These are phyloP conservation scores for rat (Rattus norvegicus) DNA, from an alignment of 2,113 vertebrate genomes.

Conservation along the genomic window GRCr8 NC_086021.1:41859501-41860000, in stretches of 20 bases:
- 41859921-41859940: not conserved
- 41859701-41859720: conserved; percentile 59
- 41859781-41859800: conserved; percentile 56
- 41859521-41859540: conserved; percentile 82
- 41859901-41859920: not conserved
- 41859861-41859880: not conserved
- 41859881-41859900: not conserved
- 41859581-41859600: conserved; percentile 80
- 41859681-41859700: conserved; percentile 48
- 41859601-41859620: conserved; percentile 73
- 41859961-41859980: not conserved
- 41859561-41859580: conserved; percentile 79
- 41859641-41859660: conserved; percentile 69
- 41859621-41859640: conserved; percentile 68
- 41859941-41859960: not conserved
- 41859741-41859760: conserved; percentile 8
- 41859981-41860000: not conserved
- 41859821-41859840: not conserved
- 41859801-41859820: conserved; percentile 60
- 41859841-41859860: not conserved
- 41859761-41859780: conserved; percentile 30
- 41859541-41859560: conserved; percentile 76
- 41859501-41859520: conserved; percentile 76
- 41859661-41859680: conserved; percentile 58
- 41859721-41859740: conserved; percentile 60